phyloP scores from a whole-genome alignment of 2,797 vertebrate species.

The Cynopterus sphinx region DNA sequence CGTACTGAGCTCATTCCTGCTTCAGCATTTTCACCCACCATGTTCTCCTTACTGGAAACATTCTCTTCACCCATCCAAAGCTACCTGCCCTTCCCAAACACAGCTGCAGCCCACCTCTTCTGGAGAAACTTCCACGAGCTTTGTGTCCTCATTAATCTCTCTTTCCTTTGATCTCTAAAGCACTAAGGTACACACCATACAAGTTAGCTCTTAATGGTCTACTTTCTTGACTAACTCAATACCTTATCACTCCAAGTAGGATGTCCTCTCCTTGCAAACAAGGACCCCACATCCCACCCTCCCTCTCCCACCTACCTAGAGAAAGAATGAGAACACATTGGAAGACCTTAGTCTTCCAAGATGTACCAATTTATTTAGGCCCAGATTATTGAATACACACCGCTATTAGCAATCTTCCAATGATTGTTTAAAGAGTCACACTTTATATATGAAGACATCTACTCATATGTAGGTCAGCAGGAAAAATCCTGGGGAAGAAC shows the following conservation, averaged over 20 bases:
- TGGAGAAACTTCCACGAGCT: neutral
- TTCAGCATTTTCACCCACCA: neutral
- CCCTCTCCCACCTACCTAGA: neutral
- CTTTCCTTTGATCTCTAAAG: conserved; percentile 56
- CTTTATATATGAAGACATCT: neutral
- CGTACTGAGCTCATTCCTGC: neutral
- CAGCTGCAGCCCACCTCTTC: neutral
- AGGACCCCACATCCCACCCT: neutral
- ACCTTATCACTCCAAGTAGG: neutral
- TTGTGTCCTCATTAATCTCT: neutral
- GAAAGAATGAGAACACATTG: neutral
- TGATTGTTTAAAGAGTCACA: neutral
- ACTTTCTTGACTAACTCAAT: conserved; percentile 5
- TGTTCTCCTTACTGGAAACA: neutral
- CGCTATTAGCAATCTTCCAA: neutral
- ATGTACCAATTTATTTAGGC: neutral
- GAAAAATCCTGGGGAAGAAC: neutral
- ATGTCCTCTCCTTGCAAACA: neutral
- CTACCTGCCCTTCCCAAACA: neutral
- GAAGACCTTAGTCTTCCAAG: neutral
- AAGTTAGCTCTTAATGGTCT: neutral
- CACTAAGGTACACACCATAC: neutral
- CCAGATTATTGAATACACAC: neutral
- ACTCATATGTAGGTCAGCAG: neutral
- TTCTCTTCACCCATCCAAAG: conserved; percentile 2